Base-by-base conservation (phyloP, 2,888 invertebrate genomes). In the Drosophila suboccidentalis region DNA sequence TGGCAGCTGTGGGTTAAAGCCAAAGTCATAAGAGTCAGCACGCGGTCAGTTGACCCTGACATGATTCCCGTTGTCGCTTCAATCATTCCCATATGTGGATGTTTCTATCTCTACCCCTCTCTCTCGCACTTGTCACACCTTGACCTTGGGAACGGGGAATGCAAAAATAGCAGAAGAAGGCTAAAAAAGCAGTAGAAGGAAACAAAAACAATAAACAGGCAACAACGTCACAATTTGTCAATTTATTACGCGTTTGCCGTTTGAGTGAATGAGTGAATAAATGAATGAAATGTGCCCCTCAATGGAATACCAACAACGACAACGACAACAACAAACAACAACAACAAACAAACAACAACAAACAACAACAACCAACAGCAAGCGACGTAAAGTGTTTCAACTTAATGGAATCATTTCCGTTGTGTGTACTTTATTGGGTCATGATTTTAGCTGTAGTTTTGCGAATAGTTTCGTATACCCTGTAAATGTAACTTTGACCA, bases 351-450 rank as follows among this genome's bases (percentile, higher is more conserved):
- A 43, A 51, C 15, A n/a, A 60, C 32, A 53, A 29, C 59, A 43
- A 43, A 13, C 1, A 54, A 51, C 29, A 67, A 32, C 5, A 5
- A 8, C 54, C 32, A 53, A 34, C 57, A 41, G 38, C 39, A 34
- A 39, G 15, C 22, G 74, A 60, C 6, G 34, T 39, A 75, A 69
- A 64, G 59, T 75, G 64, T 62, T 69, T 73, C 60, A 59, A 78
- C 22, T 67, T 82, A 79, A 79, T 85, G 86, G 65, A 79, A 85
- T 76, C 69, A 79, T 82, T 85, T 81, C 72, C 80, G 76, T 55
- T 70, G 50, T 70, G 63, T 80, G 38, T 63, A 54, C 57, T 67
- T 69, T 78, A 74, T 76, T 67, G 64, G 61, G 49, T 55, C 60
- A 71, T 67, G 64, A 83, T 69, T 78, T 82, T 67, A 10, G 22